These are phyloP conservation scores for Temnothorax curvispinosus DNA, from an alignment of 1,140 invertebrate genomes.

Conservation along the genomic window DNA sequence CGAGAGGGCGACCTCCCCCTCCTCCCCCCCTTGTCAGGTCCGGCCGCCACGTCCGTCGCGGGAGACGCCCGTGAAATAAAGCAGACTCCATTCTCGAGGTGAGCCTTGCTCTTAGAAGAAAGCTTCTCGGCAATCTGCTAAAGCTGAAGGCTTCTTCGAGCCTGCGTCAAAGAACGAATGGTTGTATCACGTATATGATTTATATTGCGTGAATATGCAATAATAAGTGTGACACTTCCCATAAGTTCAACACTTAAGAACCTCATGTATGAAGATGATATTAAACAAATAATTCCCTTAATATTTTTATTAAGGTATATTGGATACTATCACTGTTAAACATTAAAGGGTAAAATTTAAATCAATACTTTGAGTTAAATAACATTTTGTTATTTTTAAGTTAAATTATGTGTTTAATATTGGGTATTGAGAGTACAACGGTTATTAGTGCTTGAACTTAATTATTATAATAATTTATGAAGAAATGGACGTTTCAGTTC, in stretches of 20 bases:
- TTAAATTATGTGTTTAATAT: too few species aligned
- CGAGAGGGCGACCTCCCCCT: conserved; percentile 64
- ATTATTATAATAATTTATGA: too few species aligned
- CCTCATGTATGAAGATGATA: not conserved
- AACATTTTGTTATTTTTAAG: too few species aligned
- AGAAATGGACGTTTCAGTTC: too few species aligned
- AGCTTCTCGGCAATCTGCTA: conserved; percentile 60
- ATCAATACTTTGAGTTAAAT: too few species aligned
- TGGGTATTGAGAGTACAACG: too few species aligned
- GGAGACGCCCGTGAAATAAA: conserved; percentile 71
- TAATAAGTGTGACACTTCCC: not conserved
- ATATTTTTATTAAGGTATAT: not conserved
- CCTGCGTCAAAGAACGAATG: not conserved
- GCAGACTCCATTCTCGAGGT: conserved; percentile 59
- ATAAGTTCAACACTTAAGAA: not conserved
- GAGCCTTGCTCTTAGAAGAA: conserved; percentile 25
- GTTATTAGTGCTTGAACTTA: too few species aligned
- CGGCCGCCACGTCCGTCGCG: conserved; percentile 54
- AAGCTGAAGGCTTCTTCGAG: conserved; percentile 35
- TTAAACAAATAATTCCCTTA: not conserved
- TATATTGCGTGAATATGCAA: not conserved
- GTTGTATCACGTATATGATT: not conserved
- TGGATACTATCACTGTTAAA: not conserved
- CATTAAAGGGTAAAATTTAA: too few species aligned
- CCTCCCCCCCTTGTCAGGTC: not conserved